phyloP scores from a whole-genome alignment of 2,888 invertebrate genomes.

The Tenthredo distinguenda region DNA sequence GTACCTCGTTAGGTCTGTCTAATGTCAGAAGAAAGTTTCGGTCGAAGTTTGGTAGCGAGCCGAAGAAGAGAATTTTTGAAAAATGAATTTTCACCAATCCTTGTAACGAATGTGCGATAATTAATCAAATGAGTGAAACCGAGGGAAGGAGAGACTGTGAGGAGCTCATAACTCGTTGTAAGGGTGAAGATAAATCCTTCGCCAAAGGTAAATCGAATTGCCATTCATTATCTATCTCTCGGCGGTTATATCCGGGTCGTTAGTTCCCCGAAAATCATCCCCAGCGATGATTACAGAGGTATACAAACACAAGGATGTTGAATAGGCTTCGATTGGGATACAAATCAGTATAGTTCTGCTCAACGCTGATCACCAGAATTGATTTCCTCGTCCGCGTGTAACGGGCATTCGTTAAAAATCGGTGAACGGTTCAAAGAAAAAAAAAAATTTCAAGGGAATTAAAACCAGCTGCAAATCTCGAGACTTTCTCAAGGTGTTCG shows the following conservation, averaged over 20 bases:
- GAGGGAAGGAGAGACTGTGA: background rate
- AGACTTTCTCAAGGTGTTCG: slow-evolving; percentile 30
- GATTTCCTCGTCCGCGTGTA: background rate
- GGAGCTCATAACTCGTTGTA: background rate
- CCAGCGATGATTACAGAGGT: background rate
- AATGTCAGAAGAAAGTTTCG: background rate
- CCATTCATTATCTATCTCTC: background rate
- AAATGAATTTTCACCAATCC: background rate
- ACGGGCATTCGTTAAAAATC: background rate
- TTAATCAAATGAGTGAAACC: background rate
- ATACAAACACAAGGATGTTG: background rate
- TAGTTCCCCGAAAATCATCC: background rate
- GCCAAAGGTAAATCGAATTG: background rate
- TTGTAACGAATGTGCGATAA: background rate
- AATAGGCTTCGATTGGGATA: background rate
- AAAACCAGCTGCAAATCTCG: slow-evolving; percentile 10
- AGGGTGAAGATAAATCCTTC: slow-evolving; percentile 13
- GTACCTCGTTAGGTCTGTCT: background rate
- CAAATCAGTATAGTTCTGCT: background rate
- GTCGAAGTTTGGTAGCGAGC: background rate
- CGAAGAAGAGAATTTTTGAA: background rate
- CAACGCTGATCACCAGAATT: background rate
- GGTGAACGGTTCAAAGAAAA: background rate
- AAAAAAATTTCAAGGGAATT: background rate
- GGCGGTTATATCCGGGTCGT: background rate